A percentile compares a stretch with the other conserved stretches of the same genome.
Evolutionary conservation across 1,140 invertebrate genomes (phyloP).

Genomic region (Drosophila fuyamai): DNA sequence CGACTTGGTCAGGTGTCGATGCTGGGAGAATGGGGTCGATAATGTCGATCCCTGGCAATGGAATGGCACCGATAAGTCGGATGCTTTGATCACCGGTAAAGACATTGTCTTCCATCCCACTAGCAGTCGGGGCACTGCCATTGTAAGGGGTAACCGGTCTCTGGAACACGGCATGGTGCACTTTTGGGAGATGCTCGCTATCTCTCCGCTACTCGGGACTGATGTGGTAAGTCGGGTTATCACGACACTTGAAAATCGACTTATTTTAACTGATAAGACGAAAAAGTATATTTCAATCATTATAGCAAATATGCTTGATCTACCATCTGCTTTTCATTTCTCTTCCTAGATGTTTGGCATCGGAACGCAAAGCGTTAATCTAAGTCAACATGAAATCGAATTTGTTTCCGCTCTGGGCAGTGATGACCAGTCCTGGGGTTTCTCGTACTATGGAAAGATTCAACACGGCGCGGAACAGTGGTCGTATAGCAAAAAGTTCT

Average conservation of each 20-base stretch:
- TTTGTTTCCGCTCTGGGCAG: slow-evolving; percentile 90
- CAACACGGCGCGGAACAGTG: slow-evolving; percentile 87
- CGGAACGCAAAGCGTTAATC: slow-evolving; percentile 88
- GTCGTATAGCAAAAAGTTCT: slow-evolving; percentile 86
- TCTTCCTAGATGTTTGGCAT: slow-evolving; percentile 91
- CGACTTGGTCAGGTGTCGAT: slow-evolving; percentile 59
- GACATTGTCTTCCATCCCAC: slow-evolving; percentile 87
- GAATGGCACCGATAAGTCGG: slow-evolving; percentile 30
- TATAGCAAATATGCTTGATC: background rate
- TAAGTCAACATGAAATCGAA: slow-evolving; percentile 85
- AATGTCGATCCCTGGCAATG: slow-evolving; percentile 43
- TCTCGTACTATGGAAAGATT: slow-evolving; percentile 89
- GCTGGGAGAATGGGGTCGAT: slow-evolving; percentile 44
- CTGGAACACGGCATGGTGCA: slow-evolving; percentile 88
- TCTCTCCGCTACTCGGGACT: slow-evolving; percentile 90
- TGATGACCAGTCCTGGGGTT: slow-evolving; percentile 91
- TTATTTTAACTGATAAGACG: slow-evolving; percentile 15
- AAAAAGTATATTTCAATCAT: slow-evolving; percentile 29
- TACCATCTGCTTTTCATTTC: background rate
- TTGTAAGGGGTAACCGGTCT: slow-evolving; percentile 87
- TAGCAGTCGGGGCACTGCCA: slow-evolving; percentile 90
- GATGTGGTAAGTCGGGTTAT: slow-evolving; percentile 88
- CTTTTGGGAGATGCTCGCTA: slow-evolving; percentile 92
- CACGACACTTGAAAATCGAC: background rate
- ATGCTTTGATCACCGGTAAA: slow-evolving; percentile 44